Evolutionary conservation across 2,113 vertebrate genomes (phyloP), one percentile per base, ranked within the genome.

Genomic region (Tragelaphus scriptus): DNA sequence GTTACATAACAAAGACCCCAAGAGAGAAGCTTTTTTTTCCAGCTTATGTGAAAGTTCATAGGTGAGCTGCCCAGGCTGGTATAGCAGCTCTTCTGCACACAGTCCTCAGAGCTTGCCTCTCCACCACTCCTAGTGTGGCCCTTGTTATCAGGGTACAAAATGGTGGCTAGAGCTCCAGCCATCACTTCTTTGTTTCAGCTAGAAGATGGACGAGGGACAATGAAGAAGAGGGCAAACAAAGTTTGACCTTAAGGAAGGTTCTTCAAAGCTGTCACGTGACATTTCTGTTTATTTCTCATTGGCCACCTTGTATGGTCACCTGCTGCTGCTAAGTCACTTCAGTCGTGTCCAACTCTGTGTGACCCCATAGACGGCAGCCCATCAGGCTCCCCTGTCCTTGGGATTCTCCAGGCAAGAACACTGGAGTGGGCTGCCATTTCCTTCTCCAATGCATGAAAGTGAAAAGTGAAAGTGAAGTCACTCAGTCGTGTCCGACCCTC

Each of bases 1-100:
- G 40, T 40, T 75, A 75, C 2, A 6, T 32, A 92, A 87, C 51
- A 65, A 90, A 90, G 49, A 63, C 8, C 36, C 53, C 16, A 58
- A 65, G 75, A 80, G 19, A 85, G 21, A 94, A 59, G 49, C 51
- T 90, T 71, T 47, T 58, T 93, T 94, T 25, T 44, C 85, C 94
- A 68, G 16, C 65, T 81, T 63, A 13, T 26, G 47, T 81, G 63
- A 49, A 95, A 85, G 79, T 63, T 32, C 32, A 85, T 23, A 93
- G 30, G 3, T 61, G 65, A 91, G 44, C 23, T 49, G 6, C 49
- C 21, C 26, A 28, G 53, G 23, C 32, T 51, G n/a, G 19, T 26
- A 10, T 23, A 30, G 40, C 15, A 63, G 30, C 32, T 79, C 15
- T 16, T 36, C 12, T 19, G 12, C 10, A 23, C 47, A 30, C 65